Conservation (phyloP, 1,140 invertebrate genomes). For the Penaeus indicus region DNA sequence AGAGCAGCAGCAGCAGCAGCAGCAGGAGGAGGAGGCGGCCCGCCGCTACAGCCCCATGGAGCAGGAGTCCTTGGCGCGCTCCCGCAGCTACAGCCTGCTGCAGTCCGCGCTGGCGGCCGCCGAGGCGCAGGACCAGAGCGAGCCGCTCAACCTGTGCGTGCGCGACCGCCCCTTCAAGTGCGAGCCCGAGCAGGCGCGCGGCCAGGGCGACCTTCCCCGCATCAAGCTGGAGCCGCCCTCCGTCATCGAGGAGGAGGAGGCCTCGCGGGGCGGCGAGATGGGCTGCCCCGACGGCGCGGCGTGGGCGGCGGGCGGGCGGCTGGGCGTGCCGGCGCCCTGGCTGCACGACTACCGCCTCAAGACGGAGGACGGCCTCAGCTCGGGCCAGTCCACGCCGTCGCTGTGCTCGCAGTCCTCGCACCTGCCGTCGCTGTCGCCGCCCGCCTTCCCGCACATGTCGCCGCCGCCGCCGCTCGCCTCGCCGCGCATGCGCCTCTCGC, state of each 20-base stretch:
- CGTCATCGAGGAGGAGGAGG: constrained; percentile 25
- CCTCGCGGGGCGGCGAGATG: constrained; percentile 8
- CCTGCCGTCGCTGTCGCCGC: constrained; percentile 63
- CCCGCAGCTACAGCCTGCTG: constrained; percentile 63
- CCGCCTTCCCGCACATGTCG: constrained; percentile 49
- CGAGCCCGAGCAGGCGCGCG: constrained; percentile 45
- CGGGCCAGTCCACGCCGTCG: constrained; percentile 65
- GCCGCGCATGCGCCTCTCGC: constrained; percentile 19
- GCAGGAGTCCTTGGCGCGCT: constrained; percentile 43
- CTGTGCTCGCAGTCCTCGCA: constrained; percentile 66
- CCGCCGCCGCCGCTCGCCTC: constrained; percentile 42
- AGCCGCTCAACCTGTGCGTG: constrained; percentile 87
- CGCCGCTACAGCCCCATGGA: constrained; percentile 52
- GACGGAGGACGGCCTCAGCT: constrained; percentile 65
- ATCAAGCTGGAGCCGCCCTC: constrained; percentile 54
- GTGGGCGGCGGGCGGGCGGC: constrained; percentile 36
- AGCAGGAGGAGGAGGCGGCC: background rate
- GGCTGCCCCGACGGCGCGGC: constrained; percentile 42
- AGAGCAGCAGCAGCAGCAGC: constrained; percentile 34
- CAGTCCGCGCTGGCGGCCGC: constrained; percentile 51
- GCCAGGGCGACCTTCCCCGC: constrained; percentile 29
- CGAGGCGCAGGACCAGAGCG: constrained; percentile 73
- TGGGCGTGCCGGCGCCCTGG: constrained; percentile 52
- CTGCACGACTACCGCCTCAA: constrained; percentile 65
- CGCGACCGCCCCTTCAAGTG: constrained; percentile 74